Evolutionary conservation across 2,888 invertebrate genomes (phyloP).

Genomic region (Sacculina carcini): DNA sequence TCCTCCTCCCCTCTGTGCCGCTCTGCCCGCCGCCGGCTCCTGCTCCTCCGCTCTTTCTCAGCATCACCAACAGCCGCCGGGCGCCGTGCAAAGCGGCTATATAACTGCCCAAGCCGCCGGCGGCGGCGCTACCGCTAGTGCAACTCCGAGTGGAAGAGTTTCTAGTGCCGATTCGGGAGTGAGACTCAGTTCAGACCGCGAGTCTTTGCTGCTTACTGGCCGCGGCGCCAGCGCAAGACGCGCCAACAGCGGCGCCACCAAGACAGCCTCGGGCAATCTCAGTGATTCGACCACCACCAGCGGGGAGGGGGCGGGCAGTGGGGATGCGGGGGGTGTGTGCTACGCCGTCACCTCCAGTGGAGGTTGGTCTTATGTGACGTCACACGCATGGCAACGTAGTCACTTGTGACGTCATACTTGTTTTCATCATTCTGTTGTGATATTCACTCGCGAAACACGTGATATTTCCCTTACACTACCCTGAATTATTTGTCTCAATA

Average conservation of each 20-base stretch:
- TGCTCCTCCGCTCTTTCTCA: slow-evolving; percentile 8
- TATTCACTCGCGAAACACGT: too few species aligned
- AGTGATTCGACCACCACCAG: slow-evolving; percentile 54
- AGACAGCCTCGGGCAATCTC: slow-evolving; percentile 52
- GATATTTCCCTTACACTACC: too few species aligned
- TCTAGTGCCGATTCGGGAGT: slow-evolving; percentile 67
- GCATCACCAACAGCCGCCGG: background rate
- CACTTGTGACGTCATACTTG: too few species aligned
- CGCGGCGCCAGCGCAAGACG: too few species aligned
- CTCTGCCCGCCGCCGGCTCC: slow-evolving; percentile 9
- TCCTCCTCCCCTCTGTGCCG: background rate
- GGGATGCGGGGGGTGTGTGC: too few species aligned
- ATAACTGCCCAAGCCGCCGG: slow-evolving; percentile 11
- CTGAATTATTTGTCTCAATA: too few species aligned
- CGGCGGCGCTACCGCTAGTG: slow-evolving; percentile 12
- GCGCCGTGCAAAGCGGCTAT: slow-evolving; percentile 10
- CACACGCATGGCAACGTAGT: too few species aligned
- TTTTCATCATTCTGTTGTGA: too few species aligned
- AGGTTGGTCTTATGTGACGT: too few species aligned
- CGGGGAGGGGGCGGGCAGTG: slow-evolving; percentile 23
- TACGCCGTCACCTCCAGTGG: too few species aligned
- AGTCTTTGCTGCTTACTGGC: slow-evolving; percentile 42
- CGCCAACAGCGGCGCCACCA: too few species aligned
- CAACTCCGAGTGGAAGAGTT: slow-evolving; percentile 32
- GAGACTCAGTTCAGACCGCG: slow-evolving; percentile 51